Percentiles rank a stretch among this genome's conserved stretches.
Evolutionary conservation across 2,888 invertebrate species (phyloP).

Genomic region (Callosobruchus maculatus): DNA sequence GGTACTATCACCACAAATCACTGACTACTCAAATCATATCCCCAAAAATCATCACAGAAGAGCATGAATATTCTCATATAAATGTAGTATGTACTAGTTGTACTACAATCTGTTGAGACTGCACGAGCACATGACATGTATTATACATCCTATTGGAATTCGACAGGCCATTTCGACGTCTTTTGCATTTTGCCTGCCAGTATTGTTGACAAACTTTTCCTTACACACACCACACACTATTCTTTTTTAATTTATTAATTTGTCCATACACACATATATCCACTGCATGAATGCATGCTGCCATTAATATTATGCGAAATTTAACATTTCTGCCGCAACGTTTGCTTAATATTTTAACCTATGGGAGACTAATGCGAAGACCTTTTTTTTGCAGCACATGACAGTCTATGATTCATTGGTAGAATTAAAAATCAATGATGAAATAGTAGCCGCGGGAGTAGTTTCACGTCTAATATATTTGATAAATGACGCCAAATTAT

Average conservation of each 20-base stretch:
- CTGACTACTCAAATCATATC: neutral
- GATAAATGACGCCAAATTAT: no score
- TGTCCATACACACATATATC: neutral
- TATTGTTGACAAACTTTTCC: neutral
- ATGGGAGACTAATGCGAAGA: neutral
- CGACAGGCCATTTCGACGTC: neutral
- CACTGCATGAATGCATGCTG: neutral
- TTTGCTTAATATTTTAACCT: neutral
- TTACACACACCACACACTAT: neutral
- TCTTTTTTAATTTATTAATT: no score
- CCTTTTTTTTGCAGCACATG: neutral
- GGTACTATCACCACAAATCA: neutral
- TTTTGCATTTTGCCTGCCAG: neutral
- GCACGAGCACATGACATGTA: neutral
- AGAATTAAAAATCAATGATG: no score
- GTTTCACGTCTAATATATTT: no score
- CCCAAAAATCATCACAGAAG: neutral
- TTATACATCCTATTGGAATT: neutral
- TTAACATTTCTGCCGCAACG: neutral
- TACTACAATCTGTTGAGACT: neutral
- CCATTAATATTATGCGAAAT: neutral
- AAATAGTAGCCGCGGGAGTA: no score
- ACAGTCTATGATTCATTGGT: no score
- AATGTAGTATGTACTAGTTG: neutral
- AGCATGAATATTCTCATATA: neutral